Base-by-base conservation (phyloP, 1,140 invertebrate species). In the Drosophila melanica region DNA sequence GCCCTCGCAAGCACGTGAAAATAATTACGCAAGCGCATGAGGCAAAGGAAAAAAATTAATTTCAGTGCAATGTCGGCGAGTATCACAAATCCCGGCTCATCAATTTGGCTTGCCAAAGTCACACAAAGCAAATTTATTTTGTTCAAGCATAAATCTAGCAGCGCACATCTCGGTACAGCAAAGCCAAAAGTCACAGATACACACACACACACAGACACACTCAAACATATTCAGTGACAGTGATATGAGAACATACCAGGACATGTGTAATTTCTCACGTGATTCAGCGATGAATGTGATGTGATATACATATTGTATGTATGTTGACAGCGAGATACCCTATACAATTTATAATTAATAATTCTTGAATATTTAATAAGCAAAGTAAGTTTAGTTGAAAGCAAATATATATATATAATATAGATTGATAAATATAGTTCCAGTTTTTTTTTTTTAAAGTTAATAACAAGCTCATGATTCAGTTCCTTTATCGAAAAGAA, bases 201-300 rank as follows among this genome's bases (percentile, higher is more conserved):
- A 51, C 10, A 47, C 48, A 45, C 58, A 66, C 30, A 55, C 48
- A 51, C 68, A 39, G 42, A 44, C 54, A 63, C 27, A 51, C 41
- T 59, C 48, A 58, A 51, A 23, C 8, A 54, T 20, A 23, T 20
- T 54, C 50, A 66, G 18, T 45, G 70, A 54, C 64, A 39, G 58
- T 60, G 62, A 71, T 53, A 81, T 69, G 81, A 71, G 65, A 76
- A 70, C 82, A 81, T 62, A 66, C 68, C 72, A 87, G 82, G 75
- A 86, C 82, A 86, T 87, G 82, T 87, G 79, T 86, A 86, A 87
- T 86, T 86, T 86, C 82, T 82, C 82, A 86, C 82, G 79, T 82
- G 75, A 68, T 87, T 70, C 70, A 68, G 69, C 64, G 67, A 74
- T 51, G 62, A 58, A 64, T 10, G 27, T 51, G 11, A 58, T 11